A percentile compares a stretch with the other conserved stretches of the same genome.
These are phyloP conservation scores for Eriosoma lanigerum DNA, from an alignment of 1,140 invertebrate species.

Conservation along the genomic window DNA sequence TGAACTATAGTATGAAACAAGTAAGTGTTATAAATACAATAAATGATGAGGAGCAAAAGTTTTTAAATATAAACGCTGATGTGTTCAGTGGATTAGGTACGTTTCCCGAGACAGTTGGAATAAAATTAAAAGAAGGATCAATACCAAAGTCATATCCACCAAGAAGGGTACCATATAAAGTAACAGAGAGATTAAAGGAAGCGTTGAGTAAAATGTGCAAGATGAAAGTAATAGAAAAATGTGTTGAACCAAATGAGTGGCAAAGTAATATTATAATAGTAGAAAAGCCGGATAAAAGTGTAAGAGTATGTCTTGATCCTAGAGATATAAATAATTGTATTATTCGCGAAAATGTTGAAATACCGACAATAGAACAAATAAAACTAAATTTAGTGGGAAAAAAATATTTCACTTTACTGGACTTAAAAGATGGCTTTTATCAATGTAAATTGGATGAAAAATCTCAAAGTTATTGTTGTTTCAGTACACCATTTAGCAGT, in stretches of 20 bases:
- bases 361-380: not conserved
- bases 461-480: not conserved
- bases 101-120: slow-evolving; percentile 48
- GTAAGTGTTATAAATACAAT: not conserved
- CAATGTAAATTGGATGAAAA: not conserved
- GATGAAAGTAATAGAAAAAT: slow-evolving; percentile 56
- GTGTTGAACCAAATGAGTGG: slow-evolving; percentile 59
- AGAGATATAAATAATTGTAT: not conserved
- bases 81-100: slow-evolving; percentile 52
- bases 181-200: slow-evolving; percentile 55
- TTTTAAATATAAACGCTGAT: slow-evolving; percentile 48
- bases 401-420: not conserved
- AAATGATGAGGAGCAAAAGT: too few species aligned
- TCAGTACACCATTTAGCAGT: not conserved
- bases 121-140: too few species aligned
- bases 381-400: not conserved
- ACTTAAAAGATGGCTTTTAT: too few species aligned
- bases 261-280: slow-evolving; percentile 60
- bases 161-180: slow-evolving; percentile 57
- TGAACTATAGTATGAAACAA: not conserved
- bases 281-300: slow-evolving; percentile 56
- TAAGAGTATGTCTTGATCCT: slow-evolving; percentile 12
- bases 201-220: not conserved
- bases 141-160: slow-evolving; percentile 55
- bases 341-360: not conserved